Evolutionary conservation across 2,888 invertebrate genomes (phyloP), one percentile per base, ranked within the genome.

Genomic region (Drosophila anomelani): DNA sequence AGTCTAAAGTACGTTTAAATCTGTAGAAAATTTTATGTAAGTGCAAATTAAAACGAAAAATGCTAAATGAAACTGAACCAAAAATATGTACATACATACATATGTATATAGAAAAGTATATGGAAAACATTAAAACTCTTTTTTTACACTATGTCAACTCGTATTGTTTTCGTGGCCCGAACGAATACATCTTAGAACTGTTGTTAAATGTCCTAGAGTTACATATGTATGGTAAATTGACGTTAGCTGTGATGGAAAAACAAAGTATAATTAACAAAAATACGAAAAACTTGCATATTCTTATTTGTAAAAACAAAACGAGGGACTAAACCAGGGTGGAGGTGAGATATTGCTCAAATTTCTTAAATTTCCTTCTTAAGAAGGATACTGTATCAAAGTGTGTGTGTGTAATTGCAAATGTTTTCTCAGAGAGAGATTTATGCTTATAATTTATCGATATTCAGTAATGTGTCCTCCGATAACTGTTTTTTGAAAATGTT

Each of bases 221-320:
- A 55, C 54, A 62, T n/a, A n/a, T n/a, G n/a, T 39, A 23, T 23
- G 23, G 23, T 4, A 56, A 75, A 61, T 81, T 75, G 70, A 84
- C 84, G 77, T 82, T 82, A 86, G 77, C 81, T 81, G 81, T 82
- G 87, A 82, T 87, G 75, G 53, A 77, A 69, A 75, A 78, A 69
- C 63, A 58, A 70, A 61, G 49, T 17, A 58, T 34, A 55, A 32
- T 17, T 51, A 49, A 44, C 47, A 23, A 62, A 44, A 56, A 61
- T 63, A 61, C 47, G 23, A 62, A 44, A 56, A 61, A 68, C 63
- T 51, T 64, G 44, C 51, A 68, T 63, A 58, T 39, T 36, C 38
- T 41, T 46, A 56, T 20, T 26, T n/a, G 36, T 57, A 26, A 44
- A 49, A 59, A 44, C 13, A 39, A 39, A 58, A 41, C 32, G 36